Conservation (phyloP, 2,888 invertebrate species). For the Epistrophe grossulariae region DNA sequence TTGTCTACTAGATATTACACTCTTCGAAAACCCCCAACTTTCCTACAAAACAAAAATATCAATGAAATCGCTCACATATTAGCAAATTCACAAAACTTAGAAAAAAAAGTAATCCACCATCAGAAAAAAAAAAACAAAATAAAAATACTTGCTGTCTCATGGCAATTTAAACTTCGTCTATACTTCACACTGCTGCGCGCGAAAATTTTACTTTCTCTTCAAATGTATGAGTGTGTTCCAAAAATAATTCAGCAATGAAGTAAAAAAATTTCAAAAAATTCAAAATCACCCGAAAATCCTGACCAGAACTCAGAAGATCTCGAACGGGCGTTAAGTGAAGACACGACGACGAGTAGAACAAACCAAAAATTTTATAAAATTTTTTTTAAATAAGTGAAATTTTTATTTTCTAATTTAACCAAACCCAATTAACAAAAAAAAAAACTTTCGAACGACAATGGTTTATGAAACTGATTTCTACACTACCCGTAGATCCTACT, state of each 20-base stretch:
- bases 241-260: slow-evolving; percentile 83
- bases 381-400: slow-evolving; percentile 65
- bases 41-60: slow-evolving; percentile 29
- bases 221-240: slow-evolving; percentile 79
- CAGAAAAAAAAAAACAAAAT: slow-evolving; percentile 14
- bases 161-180: slow-evolving; percentile 21
- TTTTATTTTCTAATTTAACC: slow-evolving; percentile 58
- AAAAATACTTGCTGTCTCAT: slow-evolving; percentile 33
- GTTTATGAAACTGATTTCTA: slow-evolving; percentile 97
- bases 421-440: slow-evolving; percentile 59
- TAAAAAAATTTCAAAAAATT: slow-evolving; percentile 77
- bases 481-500: slow-evolving; percentile 93
- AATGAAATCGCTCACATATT: slow-evolving; percentile 43
- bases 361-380: slow-evolving; percentile 53
- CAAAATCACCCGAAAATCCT: slow-evolving; percentile 79
- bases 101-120: slow-evolving; percentile 47
- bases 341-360: slow-evolving; percentile 79
- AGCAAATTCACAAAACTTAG: slow-evolving; percentile 59
- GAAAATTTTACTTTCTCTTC: slow-evolving; percentile 46
- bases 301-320: slow-evolving; percentile 82
- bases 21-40: neutral
- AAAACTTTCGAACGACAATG: slow-evolving; percentile 86
- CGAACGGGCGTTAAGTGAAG: slow-evolving; percentile 84
- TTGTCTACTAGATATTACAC: too few relatives aligned
- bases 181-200: slow-evolving; percentile 37